Evolutionary conservation across 2,797 vertebrate species (phyloP).

Genomic region (Cuculus canorus): DNA sequence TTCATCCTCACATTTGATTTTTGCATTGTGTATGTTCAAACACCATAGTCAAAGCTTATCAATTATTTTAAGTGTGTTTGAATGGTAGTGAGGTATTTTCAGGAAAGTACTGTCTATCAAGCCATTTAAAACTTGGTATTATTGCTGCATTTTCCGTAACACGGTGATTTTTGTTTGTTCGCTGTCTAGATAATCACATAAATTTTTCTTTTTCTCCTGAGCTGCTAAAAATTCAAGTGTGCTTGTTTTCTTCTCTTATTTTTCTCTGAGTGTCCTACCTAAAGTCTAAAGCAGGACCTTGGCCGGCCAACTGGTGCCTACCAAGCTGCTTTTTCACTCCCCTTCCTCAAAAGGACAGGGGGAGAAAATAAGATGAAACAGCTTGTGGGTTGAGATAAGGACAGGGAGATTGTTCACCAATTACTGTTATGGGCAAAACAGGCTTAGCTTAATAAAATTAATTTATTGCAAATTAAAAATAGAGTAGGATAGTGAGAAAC

Average conservation of each 20-base stretch:
- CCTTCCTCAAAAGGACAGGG: background rate
- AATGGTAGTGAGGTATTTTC: background rate
- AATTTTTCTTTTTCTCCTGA: background rate
- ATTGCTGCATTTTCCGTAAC: background rate
- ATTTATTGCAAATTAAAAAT: background rate
- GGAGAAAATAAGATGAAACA: background rate
- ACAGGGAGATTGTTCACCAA: background rate
- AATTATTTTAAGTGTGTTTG: background rate
- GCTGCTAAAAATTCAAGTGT: background rate
- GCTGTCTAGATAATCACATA: background rate
- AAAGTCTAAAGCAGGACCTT: background rate
- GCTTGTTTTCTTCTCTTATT: background rate
- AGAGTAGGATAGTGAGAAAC: background rate
- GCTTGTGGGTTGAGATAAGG: background rate
- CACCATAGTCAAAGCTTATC: background rate
- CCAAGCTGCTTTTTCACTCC: background rate
- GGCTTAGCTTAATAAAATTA: background rate
- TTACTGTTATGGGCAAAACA: background rate
- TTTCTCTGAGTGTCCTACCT: background rate
- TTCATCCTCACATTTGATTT: background rate
- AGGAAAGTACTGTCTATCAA: background rate
- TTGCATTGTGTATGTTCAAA: background rate
- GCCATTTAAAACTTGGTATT: background rate
- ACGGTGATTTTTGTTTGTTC: background rate
- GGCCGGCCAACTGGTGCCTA: background rate